phyloP scores from a whole-genome alignment of 2,888 invertebrate genomes.

The Prionchulus punctatus region DNA sequence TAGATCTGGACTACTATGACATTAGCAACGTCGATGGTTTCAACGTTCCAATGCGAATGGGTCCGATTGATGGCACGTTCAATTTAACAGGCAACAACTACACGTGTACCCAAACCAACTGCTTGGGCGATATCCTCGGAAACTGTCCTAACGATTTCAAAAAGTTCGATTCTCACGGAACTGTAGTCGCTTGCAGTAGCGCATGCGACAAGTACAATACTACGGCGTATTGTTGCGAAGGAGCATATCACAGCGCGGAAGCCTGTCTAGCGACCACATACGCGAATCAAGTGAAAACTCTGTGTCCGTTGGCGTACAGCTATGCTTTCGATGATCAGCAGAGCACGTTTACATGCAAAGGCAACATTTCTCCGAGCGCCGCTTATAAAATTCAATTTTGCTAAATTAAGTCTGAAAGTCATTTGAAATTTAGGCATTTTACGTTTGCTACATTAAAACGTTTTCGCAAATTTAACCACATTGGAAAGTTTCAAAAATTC shows the following conservation, averaged over 20 bases:
- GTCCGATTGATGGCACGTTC: conserved; percentile 16
- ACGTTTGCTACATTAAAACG: too few species aligned
- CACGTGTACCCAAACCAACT: conserved; percentile 33
- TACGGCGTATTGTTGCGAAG: conserved; percentile 40
- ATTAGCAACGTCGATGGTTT: conserved; percentile 41
- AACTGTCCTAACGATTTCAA: conserved; percentile 34
- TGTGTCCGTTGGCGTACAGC: conserved; percentile 42
- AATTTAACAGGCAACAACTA: too few species aligned
- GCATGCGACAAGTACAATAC: conserved; percentile 39
- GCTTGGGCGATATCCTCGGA: conserved; percentile 31
- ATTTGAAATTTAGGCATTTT: too few species aligned
- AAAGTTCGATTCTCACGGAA: conserved; percentile 15
- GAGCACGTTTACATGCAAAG: conserved; percentile 39
- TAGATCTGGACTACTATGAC: conserved; percentile 39
- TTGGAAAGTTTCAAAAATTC: too few species aligned
- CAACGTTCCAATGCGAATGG: conserved; percentile 32
- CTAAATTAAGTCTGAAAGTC: too few species aligned
- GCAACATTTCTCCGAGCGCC: not conserved
- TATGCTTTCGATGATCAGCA: conserved; percentile 42
- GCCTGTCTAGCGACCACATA: too few species aligned
- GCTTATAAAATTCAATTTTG: not conserved
- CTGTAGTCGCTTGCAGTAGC: conserved; percentile 37
- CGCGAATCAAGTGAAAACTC: conserved; percentile 37
- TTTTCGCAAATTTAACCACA: too few species aligned
- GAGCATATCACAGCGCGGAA: conserved; percentile 33